Conservation (phyloP, 1,140 invertebrate genomes). For the Trichogramma pretiosum region DNA sequence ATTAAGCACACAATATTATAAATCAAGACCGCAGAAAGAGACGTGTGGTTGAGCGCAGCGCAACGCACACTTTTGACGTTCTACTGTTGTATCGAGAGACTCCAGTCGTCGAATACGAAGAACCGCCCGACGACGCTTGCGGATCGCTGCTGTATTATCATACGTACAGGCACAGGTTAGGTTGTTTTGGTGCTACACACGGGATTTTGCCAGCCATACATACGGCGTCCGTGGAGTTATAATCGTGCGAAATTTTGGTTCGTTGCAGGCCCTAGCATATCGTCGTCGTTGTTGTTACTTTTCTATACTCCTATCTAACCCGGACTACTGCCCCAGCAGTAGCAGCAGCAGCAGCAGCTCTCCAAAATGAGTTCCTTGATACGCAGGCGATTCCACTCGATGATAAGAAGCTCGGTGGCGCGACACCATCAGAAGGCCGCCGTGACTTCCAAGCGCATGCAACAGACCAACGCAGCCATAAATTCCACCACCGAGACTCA, state of each 20-base stretch:
- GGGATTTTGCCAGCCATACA: too few species aligned
- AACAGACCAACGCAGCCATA: slow-evolving; percentile 29
- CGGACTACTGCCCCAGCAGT: not conserved
- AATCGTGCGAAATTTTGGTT: not conserved
- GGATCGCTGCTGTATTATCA: too few species aligned
- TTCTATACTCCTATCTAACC: slow-evolving; percentile 1
- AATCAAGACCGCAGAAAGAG: too few species aligned
- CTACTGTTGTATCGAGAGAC: too few species aligned
- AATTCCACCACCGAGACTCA: slow-evolving; percentile 28
- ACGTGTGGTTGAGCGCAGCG: too few species aligned
- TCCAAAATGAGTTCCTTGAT: slow-evolving; percentile 30
- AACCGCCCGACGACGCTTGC: too few species aligned
- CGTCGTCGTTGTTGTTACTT: not conserved
- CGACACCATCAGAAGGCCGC: slow-evolving; percentile 19
- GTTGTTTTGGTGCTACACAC: too few species aligned
- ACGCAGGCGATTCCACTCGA: slow-evolving; percentile 22
- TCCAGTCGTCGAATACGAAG: too few species aligned
- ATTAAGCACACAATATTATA: too few species aligned
- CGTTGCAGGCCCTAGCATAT: not conserved
- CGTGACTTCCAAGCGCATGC: slow-evolving; percentile 21
- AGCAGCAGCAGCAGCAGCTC: slow-evolving; percentile 1
- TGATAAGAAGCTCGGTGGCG: slow-evolving; percentile 18
- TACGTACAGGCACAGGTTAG: too few species aligned
- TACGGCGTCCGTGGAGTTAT: too few species aligned
- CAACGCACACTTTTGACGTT: too few species aligned